Conservation (phyloP, 2,797 vertebrate genomes). For the Phoebastria nigripes region DNA sequence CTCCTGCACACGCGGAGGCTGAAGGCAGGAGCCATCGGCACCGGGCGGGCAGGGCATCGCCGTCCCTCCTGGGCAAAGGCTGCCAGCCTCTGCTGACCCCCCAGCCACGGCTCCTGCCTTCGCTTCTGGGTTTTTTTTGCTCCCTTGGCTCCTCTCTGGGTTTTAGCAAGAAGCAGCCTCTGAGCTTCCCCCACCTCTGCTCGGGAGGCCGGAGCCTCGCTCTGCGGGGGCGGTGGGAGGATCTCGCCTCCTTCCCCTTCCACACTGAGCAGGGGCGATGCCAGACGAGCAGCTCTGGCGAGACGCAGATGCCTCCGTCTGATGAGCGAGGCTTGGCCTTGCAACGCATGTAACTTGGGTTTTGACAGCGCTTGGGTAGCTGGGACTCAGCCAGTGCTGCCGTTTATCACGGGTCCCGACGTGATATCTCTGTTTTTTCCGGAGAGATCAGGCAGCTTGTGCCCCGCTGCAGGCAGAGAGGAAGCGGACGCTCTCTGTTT, state of each 20-base stretch:
- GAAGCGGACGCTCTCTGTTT: rapidly evolving
- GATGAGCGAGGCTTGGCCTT: neutral
- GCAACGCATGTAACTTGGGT: neutral
- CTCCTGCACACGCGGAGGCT: rapidly evolving
- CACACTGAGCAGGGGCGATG: neutral
- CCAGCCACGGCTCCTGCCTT: rapidly evolving
- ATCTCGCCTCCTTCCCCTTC: neutral
- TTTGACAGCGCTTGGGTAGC: neutral
- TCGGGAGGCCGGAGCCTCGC: rapidly evolving
- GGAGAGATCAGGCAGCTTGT: neutral
- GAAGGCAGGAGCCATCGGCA: neutral
- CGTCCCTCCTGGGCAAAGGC: neutral
- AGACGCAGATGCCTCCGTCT: neutral
- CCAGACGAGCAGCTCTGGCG: neutral
- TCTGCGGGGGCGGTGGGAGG: neutral
- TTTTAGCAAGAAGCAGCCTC: neutral
- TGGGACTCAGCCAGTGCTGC: neutral
- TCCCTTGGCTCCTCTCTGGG: neutral
- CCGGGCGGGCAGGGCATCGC: rapidly evolving
- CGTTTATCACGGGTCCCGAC: rapidly evolving
- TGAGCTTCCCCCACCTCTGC: neutral
- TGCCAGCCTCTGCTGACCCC: neutral
- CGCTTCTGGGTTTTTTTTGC: neutral
- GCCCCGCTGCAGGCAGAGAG: neutral
- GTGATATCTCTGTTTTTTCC: rapidly evolving